Conservation (phyloP, 2,797 vertebrate genomes). For the Acipenser ruthenus region DNA sequence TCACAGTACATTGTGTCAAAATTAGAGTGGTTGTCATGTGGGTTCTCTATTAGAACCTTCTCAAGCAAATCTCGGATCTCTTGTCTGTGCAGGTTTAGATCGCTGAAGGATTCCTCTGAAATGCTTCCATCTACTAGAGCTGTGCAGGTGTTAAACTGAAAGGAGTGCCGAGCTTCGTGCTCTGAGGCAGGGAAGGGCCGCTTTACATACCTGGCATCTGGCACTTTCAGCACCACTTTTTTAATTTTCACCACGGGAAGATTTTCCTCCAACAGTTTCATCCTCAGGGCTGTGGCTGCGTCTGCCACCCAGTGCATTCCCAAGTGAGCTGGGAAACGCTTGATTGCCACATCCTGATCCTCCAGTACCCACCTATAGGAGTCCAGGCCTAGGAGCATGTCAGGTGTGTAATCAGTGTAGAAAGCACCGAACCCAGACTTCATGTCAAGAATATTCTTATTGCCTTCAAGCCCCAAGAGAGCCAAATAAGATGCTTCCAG, state of each 20-base stretch:
- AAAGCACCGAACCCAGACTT: slow-evolving; percentile 76
- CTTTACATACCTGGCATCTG: slow-evolving; percentile 73
- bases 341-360: slow-evolving; percentile 81
- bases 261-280: slow-evolving; percentile 40
- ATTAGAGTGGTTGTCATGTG: slow-evolving; percentile 69
- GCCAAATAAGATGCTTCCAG: slow-evolving; percentile 78
- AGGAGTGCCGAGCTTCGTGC: slow-evolving; percentile 87
- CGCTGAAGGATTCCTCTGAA: slow-evolving; percentile 58
- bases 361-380: slow-evolving; percentile 75
- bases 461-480: slow-evolving; percentile 72
- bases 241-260: slow-evolving; percentile 49
- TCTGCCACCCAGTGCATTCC: slow-evolving; percentile 88
- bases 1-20: slow-evolving; percentile 83
- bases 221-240: slow-evolving; percentile 64
- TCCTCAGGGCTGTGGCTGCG: slow-evolving; percentile 59
- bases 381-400: slow-evolving; percentile 39
- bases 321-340: slow-evolving; percentile 81
- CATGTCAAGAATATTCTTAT: slow-evolving; percentile 69
- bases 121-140: slow-evolving; percentile 70
- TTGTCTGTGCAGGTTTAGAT: slow-evolving; percentile 44
- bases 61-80: slow-evolving; percentile 58
- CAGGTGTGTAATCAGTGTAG: slow-evolving; percentile 74
- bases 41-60: slow-evolving; percentile 65
- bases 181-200: slow-evolving; percentile 71
- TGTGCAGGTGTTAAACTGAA: slow-evolving; percentile 80